Conservation (phyloP, 2,888 invertebrate species). For the Tridacna crocea region DNA sequence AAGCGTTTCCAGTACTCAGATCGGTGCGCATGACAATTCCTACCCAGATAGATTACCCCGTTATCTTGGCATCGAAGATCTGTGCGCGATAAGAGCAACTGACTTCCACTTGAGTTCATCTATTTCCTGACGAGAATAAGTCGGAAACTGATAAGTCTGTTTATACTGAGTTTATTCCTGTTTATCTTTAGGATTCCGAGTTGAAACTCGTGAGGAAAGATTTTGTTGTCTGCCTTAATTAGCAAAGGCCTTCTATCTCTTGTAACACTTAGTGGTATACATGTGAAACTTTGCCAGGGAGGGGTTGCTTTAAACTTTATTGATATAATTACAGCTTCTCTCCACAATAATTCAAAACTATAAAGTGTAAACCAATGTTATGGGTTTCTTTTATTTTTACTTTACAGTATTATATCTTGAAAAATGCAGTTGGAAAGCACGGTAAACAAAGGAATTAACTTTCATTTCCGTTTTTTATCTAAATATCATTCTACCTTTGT, state of each 20-base stretch:
- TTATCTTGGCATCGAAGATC: conserved; percentile 1
- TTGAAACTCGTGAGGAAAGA: not conserved
- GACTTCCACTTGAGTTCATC: conserved; percentile 13
- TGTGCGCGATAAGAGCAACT: not conserved
- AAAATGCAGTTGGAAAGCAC: no score
- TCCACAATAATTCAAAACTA: no score
- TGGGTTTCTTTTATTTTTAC: no score
- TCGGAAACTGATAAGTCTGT: conserved; percentile 14
- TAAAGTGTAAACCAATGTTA: no score
- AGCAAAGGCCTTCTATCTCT: not conserved
- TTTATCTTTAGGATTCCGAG: not conserved
- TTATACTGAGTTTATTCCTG: conserved; percentile 16
- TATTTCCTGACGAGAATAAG: conserved; percentile 19
- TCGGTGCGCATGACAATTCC: conserved; percentile 5
- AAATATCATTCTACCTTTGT: no score
- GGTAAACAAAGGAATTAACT: no score
- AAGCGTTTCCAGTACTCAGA: not conserved
- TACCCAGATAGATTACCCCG: conserved; percentile 4
- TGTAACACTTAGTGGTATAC: no score
- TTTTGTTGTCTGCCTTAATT: conserved; percentile 1
- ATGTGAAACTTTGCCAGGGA: no score
- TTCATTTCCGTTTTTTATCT: no score
- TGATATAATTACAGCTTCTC: no score
- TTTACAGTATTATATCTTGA: no score
- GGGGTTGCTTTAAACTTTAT: no score